Percentiles rank a stretch among this genome's conserved stretches.
These are phyloP conservation scores for Euphysa ruthae DNA, from an alignment of 30 jellyfish, hydroid and myxozoan species.

Conservation along the genomic window DNA sequence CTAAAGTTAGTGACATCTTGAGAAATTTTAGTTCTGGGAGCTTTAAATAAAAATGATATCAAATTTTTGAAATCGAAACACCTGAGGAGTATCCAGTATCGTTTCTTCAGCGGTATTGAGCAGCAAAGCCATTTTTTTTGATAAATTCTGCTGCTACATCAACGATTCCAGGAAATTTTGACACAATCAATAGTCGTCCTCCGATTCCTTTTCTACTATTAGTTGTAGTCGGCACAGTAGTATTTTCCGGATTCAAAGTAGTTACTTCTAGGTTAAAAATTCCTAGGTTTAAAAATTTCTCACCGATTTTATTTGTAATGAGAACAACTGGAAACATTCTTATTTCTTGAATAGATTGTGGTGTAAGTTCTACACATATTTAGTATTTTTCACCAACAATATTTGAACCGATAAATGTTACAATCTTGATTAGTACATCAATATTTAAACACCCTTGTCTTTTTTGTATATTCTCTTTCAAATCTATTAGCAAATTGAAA, in stretches of 20 bases:
- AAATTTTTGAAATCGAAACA: not conserved
- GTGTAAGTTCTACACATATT: no score
- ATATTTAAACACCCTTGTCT: no score
- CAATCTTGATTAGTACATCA: no score
- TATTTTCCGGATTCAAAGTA: not conserved
- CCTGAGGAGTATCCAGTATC: slow-evolving; percentile 18
- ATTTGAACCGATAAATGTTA: no score
- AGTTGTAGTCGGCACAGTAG: not conserved
- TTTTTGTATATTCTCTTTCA: no score
- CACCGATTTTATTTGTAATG: no score
- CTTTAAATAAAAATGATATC: not conserved
- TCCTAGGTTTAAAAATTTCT: not conserved
- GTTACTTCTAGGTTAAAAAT: not conserved
- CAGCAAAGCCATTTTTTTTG: slow-evolving; percentile 32
- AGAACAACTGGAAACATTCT: no score
- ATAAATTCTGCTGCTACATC: slow-evolving; percentile 7
- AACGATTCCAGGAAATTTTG: slow-evolving; percentile 16
- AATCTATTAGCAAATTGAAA: no score
- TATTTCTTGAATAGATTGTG: no score
- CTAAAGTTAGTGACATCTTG: not conserved
- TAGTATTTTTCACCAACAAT: no score
- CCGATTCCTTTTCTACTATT: slow-evolving; percentile 17
- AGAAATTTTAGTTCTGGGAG: not conserved
- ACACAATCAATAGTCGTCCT: slow-evolving; percentile 16
- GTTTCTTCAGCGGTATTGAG: slow-evolving; percentile 6